These are phyloP conservation scores for Alauda arvensis DNA, from an alignment of 2,797 vertebrate species.

Conservation along the genomic window DNA sequence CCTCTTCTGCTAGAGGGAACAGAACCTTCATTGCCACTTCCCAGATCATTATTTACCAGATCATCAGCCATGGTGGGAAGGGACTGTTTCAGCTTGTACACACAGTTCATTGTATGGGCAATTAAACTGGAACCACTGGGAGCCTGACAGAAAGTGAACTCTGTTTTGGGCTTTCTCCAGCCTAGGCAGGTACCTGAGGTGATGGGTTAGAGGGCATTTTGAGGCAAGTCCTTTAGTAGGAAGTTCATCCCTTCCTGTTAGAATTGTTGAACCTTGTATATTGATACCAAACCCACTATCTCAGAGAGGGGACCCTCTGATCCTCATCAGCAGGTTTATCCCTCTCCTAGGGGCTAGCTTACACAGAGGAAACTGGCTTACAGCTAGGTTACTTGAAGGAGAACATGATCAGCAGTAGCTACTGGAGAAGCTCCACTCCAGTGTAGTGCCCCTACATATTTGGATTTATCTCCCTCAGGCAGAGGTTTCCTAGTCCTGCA, in stretches of 20 bases:
- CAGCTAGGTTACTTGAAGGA: background rate
- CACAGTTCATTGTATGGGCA: background rate
- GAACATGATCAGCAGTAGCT: background rate
- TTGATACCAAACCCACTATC: background rate
- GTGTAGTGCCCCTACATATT: accelerated
- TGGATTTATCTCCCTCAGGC: background rate
- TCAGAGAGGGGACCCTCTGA: background rate
- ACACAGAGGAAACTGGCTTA: background rate
- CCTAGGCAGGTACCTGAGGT: background rate
- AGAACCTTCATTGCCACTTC: background rate
- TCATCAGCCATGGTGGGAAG: background rate
- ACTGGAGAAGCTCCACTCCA: background rate
- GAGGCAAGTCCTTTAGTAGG: background rate
- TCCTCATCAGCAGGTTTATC: background rate
- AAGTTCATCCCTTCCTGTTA: background rate
- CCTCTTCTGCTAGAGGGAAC: background rate
- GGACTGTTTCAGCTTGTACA: background rate
- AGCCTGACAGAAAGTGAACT: background rate
- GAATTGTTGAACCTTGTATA: background rate
- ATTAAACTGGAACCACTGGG: background rate
- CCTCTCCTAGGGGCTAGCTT: background rate
- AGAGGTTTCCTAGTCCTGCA: background rate
- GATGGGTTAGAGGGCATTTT: background rate
- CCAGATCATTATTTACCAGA: background rate
- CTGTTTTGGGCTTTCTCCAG: background rate